Evolutionary conservation across 2,797 vertebrate genomes (phyloP).

Genomic region (Acipenser oxyrinchus): DNA sequence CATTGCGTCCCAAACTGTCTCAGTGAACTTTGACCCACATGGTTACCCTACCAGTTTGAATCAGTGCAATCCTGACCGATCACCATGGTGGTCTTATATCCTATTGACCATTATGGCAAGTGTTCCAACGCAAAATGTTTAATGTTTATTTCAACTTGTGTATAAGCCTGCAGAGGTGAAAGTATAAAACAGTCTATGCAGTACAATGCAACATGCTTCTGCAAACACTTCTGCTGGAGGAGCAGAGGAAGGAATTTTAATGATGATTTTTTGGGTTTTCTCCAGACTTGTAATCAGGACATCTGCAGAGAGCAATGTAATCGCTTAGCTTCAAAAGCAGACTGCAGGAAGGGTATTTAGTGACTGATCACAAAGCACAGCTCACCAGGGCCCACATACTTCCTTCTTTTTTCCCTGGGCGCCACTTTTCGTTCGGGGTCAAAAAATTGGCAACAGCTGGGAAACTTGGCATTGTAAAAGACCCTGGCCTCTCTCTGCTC

Average conservation of each 20-base stretch:
- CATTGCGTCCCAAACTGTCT: too few species aligned
- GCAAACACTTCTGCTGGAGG: background rate
- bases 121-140: too few species aligned
- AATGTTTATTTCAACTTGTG: too few species aligned
- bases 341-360: background rate
- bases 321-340: background rate
- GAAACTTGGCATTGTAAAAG: background rate
- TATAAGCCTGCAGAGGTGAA: too few species aligned
- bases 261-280: background rate
- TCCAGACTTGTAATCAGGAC: background rate
- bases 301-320: background rate
- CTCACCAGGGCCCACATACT: background rate
- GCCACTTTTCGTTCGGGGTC: background rate
- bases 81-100: too few species aligned
- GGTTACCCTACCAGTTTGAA: too few species aligned
- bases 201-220: too few species aligned
- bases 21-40: too few species aligned
- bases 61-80: too few species aligned
- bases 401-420: background rate
- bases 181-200: too few species aligned
- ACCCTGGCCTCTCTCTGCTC: background rate
- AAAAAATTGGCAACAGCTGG: slow-evolving; percentile 5
- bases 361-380: background rate
- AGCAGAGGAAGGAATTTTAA: background rate
- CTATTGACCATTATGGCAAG: too few species aligned